phyloP scores from a whole-genome alignment of 2,888 invertebrate species.

The Metellina segmentata region DNA sequence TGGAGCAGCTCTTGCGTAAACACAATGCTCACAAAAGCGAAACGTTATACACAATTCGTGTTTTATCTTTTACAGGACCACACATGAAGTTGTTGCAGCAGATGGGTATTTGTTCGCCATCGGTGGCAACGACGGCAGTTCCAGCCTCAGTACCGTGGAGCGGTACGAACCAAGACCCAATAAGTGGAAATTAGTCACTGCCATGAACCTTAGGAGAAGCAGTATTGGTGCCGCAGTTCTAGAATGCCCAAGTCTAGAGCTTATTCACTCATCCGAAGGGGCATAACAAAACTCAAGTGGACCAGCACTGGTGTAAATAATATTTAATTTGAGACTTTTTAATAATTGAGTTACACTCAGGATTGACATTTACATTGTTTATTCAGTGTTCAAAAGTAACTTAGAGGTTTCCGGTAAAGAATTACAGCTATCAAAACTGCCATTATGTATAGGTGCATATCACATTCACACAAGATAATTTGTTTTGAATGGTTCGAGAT shows the following conservation, averaged over 20 bases:
- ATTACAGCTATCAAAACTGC: not conserved
- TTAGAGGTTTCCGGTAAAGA: not conserved
- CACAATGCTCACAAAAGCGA: too few species aligned
- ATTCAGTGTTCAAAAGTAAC: too few species aligned
- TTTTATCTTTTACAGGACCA: slow-evolving; percentile 83
- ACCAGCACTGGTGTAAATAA: too few species aligned
- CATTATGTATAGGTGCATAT: not conserved
- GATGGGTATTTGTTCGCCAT: slow-evolving; percentile 85
- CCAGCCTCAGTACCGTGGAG: slow-evolving; percentile 87
- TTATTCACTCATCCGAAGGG: slow-evolving; percentile 69
- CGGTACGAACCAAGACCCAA: slow-evolving; percentile 85
- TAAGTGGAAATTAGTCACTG: slow-evolving; percentile 86
- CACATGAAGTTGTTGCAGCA: slow-evolving; percentile 86
- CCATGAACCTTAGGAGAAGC: slow-evolving; percentile 86
- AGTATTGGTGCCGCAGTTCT: slow-evolving; percentile 86
- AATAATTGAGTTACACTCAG: too few species aligned
- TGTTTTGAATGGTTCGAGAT: too few species aligned
- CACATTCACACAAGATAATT: not conserved
- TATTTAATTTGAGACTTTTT: too few species aligned
- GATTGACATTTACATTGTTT: too few species aligned
- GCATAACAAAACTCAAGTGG: slow-evolving; percentile 10
- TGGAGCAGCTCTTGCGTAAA: too few species aligned
- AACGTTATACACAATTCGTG: too few species aligned
- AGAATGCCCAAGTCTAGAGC: slow-evolving; percentile 83
- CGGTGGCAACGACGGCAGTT: slow-evolving; percentile 87